Percentiles rank a stretch among this genome's conserved stretches.
Evolutionary conservation across 2,888 invertebrate genomes (phyloP).

Genomic region (Sarcophaga carnaria): DNA sequence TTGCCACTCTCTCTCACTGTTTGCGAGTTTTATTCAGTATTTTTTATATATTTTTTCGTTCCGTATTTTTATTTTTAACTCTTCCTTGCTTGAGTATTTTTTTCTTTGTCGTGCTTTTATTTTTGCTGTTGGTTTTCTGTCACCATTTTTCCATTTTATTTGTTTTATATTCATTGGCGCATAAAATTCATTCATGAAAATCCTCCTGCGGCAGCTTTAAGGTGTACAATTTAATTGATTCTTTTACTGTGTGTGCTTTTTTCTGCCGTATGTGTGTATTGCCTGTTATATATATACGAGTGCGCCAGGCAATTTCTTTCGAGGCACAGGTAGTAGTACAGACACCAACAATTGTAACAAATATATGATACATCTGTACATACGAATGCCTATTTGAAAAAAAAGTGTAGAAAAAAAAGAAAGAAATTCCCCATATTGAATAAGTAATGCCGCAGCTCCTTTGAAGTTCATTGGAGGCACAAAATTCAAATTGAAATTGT

Average conservation of each 20-base stretch:
- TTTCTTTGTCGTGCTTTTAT: constrained; percentile 23
- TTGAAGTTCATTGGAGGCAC: constrained; percentile 45
- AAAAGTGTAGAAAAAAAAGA: not conserved
- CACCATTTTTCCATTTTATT: constrained; percentile 66
- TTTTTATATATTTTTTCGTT: constrained; percentile 17
- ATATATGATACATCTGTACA: not conserved
- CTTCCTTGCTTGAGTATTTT: constrained; percentile 8
- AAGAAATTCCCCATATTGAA: not conserved
- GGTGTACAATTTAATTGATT: constrained; percentile 71
- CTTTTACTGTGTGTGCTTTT: constrained; percentile 32
- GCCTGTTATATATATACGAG: constrained; percentile 28
- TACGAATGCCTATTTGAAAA: not conserved
- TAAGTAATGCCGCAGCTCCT: constrained; percentile 4
- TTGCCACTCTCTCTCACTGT: not conserved
- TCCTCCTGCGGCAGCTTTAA: constrained; percentile 68
- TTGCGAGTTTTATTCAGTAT: not conserved
- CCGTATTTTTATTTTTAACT: constrained; percentile 10
- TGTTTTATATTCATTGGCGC: constrained; percentile 71
- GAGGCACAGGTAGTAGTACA: constrained; percentile 25
- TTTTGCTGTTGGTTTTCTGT: constrained; percentile 39
- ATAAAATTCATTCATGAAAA: constrained; percentile 71
- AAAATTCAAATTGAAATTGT: constrained; percentile 51
- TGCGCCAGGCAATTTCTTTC: not conserved
- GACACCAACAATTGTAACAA: constrained; percentile 5
- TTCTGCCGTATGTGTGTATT: not conserved